Conservation (phyloP, 2,797 vertebrate genomes). For the Yasuhikotakia modesta region DNA sequence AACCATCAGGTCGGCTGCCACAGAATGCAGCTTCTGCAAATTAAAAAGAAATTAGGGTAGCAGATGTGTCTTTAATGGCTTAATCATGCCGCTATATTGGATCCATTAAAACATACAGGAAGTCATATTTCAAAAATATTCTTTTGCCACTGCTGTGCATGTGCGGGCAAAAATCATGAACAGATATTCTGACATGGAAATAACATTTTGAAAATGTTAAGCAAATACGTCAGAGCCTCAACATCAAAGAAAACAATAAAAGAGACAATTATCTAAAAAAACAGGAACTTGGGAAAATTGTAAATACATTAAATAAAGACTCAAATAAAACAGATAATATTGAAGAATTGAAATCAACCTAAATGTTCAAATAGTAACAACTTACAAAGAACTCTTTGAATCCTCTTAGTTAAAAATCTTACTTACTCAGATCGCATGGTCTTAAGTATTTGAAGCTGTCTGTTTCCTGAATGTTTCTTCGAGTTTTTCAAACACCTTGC, state of each 20-base stretch:
- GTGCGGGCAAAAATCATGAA: neutral
- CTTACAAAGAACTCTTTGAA: neutral
- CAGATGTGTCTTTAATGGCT: slow-evolving; percentile 80
- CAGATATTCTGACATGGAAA: slow-evolving; percentile 60
- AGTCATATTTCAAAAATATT: slow-evolving; percentile 63
- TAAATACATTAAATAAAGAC: neutral
- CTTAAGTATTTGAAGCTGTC: too few species aligned
- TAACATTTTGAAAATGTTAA: slow-evolving; percentile 56
- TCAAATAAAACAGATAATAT: neutral
- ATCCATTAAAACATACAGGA: slow-evolving; percentile 65
- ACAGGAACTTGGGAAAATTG: neutral
- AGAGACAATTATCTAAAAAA: neutral
- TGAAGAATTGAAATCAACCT: neutral
- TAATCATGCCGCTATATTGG: slow-evolving; percentile 73
- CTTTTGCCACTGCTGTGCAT: slow-evolving; percentile 41
- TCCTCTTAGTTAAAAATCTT: neutral
- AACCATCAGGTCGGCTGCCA: slow-evolving; percentile 72
- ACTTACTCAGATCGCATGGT: too few species aligned
- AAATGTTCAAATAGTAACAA: neutral
- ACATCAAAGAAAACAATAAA: slow-evolving; percentile 32
- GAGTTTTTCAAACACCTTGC: neutral
- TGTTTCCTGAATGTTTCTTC: neutral
- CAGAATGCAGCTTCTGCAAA: slow-evolving; percentile 68
- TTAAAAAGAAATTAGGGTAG: slow-evolving; percentile 77
- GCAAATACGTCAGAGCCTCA: slow-evolving; percentile 39